Percentiles rank a stretch among this genome's conserved stretches.
Conservation (phyloP, 2,888 invertebrate genomes). For the Epirrhoe alternata region DNA sequence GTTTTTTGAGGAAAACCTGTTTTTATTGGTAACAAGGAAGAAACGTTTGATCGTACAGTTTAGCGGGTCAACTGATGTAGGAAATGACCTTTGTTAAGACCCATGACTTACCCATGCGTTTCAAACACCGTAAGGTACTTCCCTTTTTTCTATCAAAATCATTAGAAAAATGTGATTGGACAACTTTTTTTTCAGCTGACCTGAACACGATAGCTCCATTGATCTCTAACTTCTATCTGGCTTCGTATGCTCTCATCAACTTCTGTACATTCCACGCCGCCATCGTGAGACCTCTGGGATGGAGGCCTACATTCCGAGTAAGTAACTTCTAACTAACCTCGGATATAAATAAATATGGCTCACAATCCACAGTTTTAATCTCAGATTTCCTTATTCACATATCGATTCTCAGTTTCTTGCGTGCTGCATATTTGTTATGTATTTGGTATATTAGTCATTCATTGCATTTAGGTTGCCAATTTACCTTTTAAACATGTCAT, state of each 20-base stretch:
- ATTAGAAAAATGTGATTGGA: neutral
- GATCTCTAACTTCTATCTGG: slow-evolving; percentile 97
- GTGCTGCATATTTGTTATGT: neutral
- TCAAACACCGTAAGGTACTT: neutral
- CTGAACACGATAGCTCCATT: slow-evolving; percentile 95
- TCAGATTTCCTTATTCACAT: neutral
- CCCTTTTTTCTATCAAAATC: neutral
- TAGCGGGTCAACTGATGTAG: neutral
- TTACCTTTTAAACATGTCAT: neutral
- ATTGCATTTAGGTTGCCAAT: neutral
- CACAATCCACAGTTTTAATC: neutral
- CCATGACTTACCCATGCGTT: neutral
- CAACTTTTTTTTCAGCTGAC: slow-evolving; percentile 86
- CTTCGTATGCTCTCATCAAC: slow-evolving; percentile 97
- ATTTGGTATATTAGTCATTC: neutral
- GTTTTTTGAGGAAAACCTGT: neutral
- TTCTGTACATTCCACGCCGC: slow-evolving; percentile 98
- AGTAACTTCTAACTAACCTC: slow-evolving; percentile 43
- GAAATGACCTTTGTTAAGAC: neutral
- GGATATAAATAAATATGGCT: neutral
- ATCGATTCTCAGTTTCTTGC: neutral
- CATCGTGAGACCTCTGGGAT: slow-evolving; percentile 93
- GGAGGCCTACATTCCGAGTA: slow-evolving; percentile 95
- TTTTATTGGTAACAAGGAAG: neutral
- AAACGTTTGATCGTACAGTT: neutral